These are phyloP conservation scores for Acinonyx jubatus DNA, from an alignment of 2,113 vertebrate genomes.

Conservation along the genomic window DNA sequence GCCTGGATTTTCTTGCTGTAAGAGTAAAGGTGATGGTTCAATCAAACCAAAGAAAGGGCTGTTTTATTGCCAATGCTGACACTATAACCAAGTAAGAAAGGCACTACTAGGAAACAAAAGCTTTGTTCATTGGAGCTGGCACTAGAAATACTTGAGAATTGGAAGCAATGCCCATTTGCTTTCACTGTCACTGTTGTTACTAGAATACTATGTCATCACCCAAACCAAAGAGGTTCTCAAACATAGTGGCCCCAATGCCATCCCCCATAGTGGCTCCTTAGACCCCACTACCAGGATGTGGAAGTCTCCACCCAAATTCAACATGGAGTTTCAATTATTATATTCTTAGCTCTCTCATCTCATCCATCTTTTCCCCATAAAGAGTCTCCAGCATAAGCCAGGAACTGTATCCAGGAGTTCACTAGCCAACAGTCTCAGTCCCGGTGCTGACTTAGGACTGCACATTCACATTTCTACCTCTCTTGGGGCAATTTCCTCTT, in stretches of 20 bases:
- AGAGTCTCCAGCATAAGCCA: neutral
- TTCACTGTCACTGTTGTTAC: neutral
- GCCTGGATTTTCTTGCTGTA: neutral
- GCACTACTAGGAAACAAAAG: neutral
- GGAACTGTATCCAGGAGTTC: neutral
- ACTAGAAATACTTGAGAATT: neutral
- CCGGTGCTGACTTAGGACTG: neutral
- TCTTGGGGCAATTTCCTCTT: neutral
- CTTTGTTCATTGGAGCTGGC: neutral
- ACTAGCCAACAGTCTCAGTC: neutral
- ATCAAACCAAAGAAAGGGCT: constrained; percentile 13
- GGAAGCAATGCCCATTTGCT: neutral
- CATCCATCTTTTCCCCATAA: neutral
- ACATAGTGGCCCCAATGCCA: neutral
- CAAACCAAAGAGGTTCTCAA: neutral
- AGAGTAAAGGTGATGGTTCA: neutral
- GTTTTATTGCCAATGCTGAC: neutral
- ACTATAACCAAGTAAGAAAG: neutral
- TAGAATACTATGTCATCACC: neutral
- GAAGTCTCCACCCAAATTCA: neutral
- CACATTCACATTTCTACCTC: neutral
- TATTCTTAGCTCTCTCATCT: neutral
- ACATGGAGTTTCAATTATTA: neutral
- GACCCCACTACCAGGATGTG: neutral
- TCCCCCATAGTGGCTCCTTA: neutral